These are phyloP conservation scores for Bubo blakistoni DNA, from an alignment of 2,113 vertebrate species.

Conservation along the genomic window DNA sequence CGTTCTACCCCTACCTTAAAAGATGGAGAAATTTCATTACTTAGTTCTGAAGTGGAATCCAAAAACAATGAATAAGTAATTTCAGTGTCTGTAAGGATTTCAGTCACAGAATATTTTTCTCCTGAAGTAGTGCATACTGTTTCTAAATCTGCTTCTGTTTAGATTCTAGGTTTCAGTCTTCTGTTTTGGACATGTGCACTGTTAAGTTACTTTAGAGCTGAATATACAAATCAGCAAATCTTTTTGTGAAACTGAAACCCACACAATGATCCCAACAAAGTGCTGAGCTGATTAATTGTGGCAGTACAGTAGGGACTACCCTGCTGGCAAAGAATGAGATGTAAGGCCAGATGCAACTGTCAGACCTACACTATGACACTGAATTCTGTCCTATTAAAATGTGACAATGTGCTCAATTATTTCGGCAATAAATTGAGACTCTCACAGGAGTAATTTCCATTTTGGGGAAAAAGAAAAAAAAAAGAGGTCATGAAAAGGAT, in stretches of 20 bases:
- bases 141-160: not conserved
- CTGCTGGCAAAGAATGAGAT: not conserved
- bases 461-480: accelerated
- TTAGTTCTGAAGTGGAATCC: not conserved
- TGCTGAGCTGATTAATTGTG: not conserved
- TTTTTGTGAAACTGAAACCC: not conserved
- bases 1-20: not conserved
- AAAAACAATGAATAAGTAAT: not conserved
- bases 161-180: not conserved
- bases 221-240: not conserved
- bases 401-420: not conserved
- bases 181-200: not conserved
- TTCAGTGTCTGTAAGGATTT: not conserved
- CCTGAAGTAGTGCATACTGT: not conserved
- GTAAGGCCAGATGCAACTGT: not conserved
- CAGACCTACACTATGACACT: not conserved
- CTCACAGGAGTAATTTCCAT: not conserved
- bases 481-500: not conserved
- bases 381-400: not conserved
- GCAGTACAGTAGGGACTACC: not conserved
- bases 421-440: not conserved
- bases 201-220: not conserved
- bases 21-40: not conserved
- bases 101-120: not conserved
- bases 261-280: not conserved